Base-by-base conservation (phyloP, 2,113 vertebrate species). In the Orientallactaga bullata region DNA sequence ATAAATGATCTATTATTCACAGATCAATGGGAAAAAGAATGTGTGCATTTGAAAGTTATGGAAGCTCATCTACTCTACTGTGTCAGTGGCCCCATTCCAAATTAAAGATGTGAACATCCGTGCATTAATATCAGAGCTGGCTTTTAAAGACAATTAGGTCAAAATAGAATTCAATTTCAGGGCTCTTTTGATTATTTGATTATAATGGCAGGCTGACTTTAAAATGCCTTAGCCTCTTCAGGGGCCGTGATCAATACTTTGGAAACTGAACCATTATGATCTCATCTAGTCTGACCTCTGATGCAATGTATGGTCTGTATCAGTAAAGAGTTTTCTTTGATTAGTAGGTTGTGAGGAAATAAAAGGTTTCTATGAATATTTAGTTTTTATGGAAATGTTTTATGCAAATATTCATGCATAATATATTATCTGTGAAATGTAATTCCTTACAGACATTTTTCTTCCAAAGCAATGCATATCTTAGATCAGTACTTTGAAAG, bases 11-110 rank as follows among this genome's bases (percentile, higher is more conserved):
- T 93, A 91, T 88, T 95, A 89, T 77, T 37, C 26, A 77, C 21
- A 82, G 84, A 95, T 96, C 80, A 96, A 93, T 95, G 82, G 30
- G 58, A 65, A 84, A 95, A 94, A 95, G 60, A 60, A 89, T 88
- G 73, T 55, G 76, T 94, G 13, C 68, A 93, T 68, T 96, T 94
- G 85, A 94, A 96, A 94, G 95, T 95, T 95, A 94, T 28, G 78
- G 80, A 93, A 84, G 76, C 63, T 96, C 94, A 95, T 96, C 80
- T 93, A 80, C 61, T 95, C 94, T 96, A 91, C 91, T 96, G 94
- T 95, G 72, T 81, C 66, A 47, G 72, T 96, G 96, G 96, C 93
- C 84, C 42, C 58, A 71, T 84, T 97, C 93, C 91, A 97, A 96
- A 97, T 96, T 94, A 93, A 96, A 96, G 77, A 95, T 93, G 61